phyloP scores from a whole-genome alignment of 1,140 invertebrate species.

The Caenorhabditis inopinata region DNA sequence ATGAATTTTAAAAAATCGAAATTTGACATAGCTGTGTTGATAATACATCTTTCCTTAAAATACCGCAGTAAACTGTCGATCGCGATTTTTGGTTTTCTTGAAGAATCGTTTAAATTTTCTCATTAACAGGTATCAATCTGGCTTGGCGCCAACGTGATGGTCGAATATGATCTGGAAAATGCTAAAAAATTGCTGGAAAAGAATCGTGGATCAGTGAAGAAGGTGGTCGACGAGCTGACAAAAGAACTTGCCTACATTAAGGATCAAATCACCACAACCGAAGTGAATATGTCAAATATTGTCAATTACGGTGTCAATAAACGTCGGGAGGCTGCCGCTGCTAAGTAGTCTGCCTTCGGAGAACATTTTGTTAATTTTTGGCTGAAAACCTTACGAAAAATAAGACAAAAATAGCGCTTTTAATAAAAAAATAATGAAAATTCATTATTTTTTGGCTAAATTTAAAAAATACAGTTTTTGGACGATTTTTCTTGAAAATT shows the following conservation, averaged over 20 bases:
- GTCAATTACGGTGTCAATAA: slow-evolving; percentile 58
- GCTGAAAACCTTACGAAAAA: too few relatives aligned
- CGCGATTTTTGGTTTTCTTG: neutral
- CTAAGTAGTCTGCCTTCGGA: too few relatives aligned
- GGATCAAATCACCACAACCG: slow-evolving; percentile 94
- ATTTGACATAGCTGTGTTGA: too few relatives aligned
- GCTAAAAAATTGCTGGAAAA: slow-evolving; percentile 82
- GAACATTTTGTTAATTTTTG: too few relatives aligned
- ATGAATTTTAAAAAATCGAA: too few relatives aligned
- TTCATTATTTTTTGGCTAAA: too few relatives aligned
- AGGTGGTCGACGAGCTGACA: slow-evolving; percentile 75
- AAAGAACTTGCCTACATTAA: slow-evolving; percentile 86
- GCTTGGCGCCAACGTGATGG: slow-evolving; percentile 97
- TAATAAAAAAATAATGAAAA: too few relatives aligned
- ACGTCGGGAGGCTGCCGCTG: neutral
- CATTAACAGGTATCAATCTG: slow-evolving; percentile 72
- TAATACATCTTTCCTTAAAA: too few relatives aligned
- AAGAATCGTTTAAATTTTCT: neutral
- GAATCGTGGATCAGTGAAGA: slow-evolving; percentile 69
- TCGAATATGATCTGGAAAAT: slow-evolving; percentile 91
- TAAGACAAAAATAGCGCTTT: too few relatives aligned
- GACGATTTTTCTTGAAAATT: too few relatives aligned
- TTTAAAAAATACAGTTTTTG: too few relatives aligned
- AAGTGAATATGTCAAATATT: slow-evolving; percentile 73
- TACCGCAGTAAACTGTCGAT: too few relatives aligned